Conservation (phyloP, 2,888 invertebrate genomes). For the Euplexia lucipara region DNA sequence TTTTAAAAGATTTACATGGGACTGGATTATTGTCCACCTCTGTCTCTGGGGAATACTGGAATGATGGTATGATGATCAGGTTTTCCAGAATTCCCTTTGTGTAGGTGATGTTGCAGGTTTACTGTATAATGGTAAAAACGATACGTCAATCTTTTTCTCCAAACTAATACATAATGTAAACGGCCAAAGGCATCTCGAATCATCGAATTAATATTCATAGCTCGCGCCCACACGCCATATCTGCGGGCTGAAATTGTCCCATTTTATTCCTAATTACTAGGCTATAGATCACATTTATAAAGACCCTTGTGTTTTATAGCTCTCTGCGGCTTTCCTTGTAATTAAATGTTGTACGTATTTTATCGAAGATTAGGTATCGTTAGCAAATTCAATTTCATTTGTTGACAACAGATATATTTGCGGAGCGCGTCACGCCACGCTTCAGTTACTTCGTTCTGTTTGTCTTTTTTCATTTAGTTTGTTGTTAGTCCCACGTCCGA, state of each 20-base stretch:
- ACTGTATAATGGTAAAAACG: constrained; percentile 18
- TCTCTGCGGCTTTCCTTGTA: constrained; percentile 38
- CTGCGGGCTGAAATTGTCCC: constrained; percentile 48
- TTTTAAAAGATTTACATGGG: background rate
- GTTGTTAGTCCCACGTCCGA: constrained; percentile 39
- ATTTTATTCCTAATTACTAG: constrained; percentile 62
- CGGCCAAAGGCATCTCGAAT: constrained; percentile 25
- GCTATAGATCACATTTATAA: constrained; percentile 52
- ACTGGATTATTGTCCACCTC: too few relatives aligned
- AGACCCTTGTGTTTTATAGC: constrained; percentile 57
- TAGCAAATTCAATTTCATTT: constrained; percentile 41
- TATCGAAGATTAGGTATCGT: constrained; percentile 41
- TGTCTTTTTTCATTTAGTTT: constrained; percentile 38
- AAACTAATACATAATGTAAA: constrained; percentile 30
- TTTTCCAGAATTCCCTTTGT: constrained; percentile 4
- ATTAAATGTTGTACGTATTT: constrained; percentile 58
- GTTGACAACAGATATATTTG: constrained; percentile 30
- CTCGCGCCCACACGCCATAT: constrained; percentile 43
- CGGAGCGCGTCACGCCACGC: constrained; percentile 30
- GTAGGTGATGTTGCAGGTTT: background rate
- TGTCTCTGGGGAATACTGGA: too few relatives aligned
- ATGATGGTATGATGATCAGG: too few relatives aligned
- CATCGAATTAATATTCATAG: constrained; percentile 61
- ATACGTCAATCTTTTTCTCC: background rate
- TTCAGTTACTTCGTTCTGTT: constrained; percentile 45